These are phyloP conservation scores for Tenualosa thibaudeaui DNA, from an alignment of 2,797 vertebrate species.

Conservation along the genomic window DNA sequence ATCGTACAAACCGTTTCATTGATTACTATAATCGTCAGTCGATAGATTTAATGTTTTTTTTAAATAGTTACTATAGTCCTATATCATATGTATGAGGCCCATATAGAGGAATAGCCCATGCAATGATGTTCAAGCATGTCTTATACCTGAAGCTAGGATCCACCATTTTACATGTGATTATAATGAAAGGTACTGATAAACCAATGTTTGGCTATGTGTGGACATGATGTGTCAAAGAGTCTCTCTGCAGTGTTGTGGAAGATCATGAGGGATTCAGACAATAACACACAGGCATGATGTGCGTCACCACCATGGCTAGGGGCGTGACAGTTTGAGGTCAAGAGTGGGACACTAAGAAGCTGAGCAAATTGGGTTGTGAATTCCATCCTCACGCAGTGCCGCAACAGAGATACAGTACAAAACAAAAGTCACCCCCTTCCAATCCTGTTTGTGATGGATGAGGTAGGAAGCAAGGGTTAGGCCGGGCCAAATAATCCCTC, in stretches of 20 bases:
- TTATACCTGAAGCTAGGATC: too few species aligned
- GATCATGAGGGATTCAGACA: neutral
- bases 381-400: neutral
- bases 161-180: neutral
- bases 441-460: neutral
- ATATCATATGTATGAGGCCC: too few species aligned
- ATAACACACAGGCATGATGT: neutral
- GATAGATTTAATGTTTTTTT: too few species aligned
- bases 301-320: neutral
- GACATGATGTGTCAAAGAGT: neutral
- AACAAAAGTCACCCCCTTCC: neutral
- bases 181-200: neutral
- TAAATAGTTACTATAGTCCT: too few species aligned
- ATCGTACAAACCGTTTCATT: too few species aligned
- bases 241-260: neutral
- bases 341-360: neutral
- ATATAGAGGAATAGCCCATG: too few species aligned
- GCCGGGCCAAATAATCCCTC: conserved; percentile 11
- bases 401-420: neutral
- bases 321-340: neutral
- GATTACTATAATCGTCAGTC: too few species aligned
- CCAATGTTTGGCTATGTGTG: neutral
- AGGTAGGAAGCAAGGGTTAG: neutral
- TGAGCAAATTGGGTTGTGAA: conserved; percentile 5
- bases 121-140: too few species aligned